Percentiles rank a stretch among this genome's conserved stretches.
Conservation (phyloP, 35 echinoderm and acorn worm genomes). For the Heliocidaris tuberculata region DNA sequence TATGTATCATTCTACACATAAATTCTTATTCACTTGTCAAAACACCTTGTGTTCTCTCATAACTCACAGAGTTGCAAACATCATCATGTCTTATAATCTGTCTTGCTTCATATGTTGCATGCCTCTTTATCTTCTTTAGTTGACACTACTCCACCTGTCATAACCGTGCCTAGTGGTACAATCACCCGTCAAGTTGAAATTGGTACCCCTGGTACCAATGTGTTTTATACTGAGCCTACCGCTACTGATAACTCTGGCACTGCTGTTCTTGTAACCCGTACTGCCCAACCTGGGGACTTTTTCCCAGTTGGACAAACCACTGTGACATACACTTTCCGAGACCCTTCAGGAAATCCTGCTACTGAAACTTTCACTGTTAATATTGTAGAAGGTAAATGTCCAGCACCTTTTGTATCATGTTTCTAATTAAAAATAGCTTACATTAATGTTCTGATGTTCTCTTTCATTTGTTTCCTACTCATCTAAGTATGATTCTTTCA, state of each 20-base stretch:
- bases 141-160: conserved; percentile 46
- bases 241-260: conserved; percentile 32
- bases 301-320: conserved; percentile 38
- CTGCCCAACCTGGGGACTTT: neutral
- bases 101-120: neutral
- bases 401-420: too few relatives aligned
- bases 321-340: conserved; percentile 44
- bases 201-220: neutral
- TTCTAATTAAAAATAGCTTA: too few relatives aligned
- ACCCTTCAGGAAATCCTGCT: conserved; percentile 47
- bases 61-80: too few relatives aligned
- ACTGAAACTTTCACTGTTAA: conserved; percentile 22
- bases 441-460: too few relatives aligned
- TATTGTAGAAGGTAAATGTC: conserved; percentile 24
- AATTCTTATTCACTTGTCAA: too few relatives aligned
- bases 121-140: neutral
- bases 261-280: conserved; percentile 21
- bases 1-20: too few relatives aligned
- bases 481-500: too few relatives aligned
- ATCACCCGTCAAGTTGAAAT: neutral
- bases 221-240: conserved; percentile 14
- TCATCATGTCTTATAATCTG: neutral
- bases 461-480: too few relatives aligned
- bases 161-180: neutral
- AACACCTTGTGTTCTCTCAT: too few relatives aligned